Base-by-base conservation (phyloP, 2,888 invertebrate species). In the Loripinus fragilis region DNA sequence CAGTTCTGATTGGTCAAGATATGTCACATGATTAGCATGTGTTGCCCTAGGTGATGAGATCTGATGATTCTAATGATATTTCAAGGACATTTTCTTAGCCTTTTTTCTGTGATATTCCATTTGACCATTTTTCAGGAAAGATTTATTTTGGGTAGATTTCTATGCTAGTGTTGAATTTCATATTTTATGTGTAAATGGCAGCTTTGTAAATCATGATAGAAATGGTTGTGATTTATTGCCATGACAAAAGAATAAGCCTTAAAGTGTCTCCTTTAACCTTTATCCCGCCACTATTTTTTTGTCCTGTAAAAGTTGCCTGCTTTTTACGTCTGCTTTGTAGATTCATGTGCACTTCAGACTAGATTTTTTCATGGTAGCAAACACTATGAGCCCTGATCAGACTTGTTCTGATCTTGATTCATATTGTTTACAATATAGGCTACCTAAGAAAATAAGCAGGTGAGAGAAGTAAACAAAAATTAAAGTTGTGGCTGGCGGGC, bases 41-140 rank as follows among this genome's bases (percentile, higher is more conserved):
- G 25, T 52, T 52, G 5, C 25, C 45, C 45, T 45, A 45, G 45
- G 17, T 45, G 45, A 52, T 17, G 15, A 60, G 60, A 60, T 60
- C 60, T 60, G 60, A 30, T 17, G 60, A 60, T 60, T 60, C 60
- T 33, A n/a, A 60, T 23, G 33, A 52, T 52, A 52, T 52, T 52
- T 52, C 20, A 52, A 52, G 52, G 28, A 33, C 10, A 60, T 17
- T 10, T 33, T 38, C 38, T 23, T 60, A 20, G 33, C 20, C 33
- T 33, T 60, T 33, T 33, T 60, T 60, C 60, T 60, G 60, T 60
- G 60, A 60, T 60, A 60, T 52, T 52, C n/a, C 28, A 60, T 60
- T 33, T 33, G 7, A 60, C 33, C 60, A 60, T 33, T n/a, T 55
- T 28, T 60, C 60, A 60, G 60, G 60, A 60, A 38, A 33, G 20